Conservation (phyloP, 1,140 invertebrate species). For the Heliconius congener region DNA sequence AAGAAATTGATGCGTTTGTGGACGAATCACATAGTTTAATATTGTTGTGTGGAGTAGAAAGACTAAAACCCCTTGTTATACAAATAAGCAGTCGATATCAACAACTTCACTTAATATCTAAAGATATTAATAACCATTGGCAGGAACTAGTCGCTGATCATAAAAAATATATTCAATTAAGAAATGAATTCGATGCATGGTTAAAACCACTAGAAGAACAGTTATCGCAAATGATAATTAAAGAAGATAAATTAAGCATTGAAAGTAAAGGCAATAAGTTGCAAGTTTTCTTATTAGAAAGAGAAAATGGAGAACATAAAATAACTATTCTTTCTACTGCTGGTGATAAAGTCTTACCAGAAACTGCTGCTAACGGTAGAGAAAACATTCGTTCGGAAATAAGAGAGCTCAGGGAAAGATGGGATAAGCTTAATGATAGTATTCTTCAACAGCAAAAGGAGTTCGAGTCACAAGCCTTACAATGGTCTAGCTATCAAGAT, state of each 20-base stretch:
- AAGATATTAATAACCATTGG: slow-evolving; percentile 94
- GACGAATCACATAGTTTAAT: slow-evolving; percentile 94
- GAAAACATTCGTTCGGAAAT: slow-evolving; percentile 93
- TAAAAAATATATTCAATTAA: slow-evolving; percentile 89
- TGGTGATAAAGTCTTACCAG: slow-evolving; percentile 93
- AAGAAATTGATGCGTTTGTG: slow-evolving; percentile 92
- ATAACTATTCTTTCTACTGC: slow-evolving; percentile 87
- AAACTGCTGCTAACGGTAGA: slow-evolving; percentile 94
- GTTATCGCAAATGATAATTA: slow-evolving; percentile 84
- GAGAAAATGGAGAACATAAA: slow-evolving; percentile 91
- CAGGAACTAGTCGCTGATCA: slow-evolving; percentile 93
- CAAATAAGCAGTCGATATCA: slow-evolving; percentile 96
- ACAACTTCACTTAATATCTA: slow-evolving; percentile 89
- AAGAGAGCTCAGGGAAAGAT: slow-evolving; percentile 88
- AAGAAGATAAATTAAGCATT: slow-evolving; percentile 83
- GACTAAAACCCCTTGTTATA: slow-evolving; percentile 92
- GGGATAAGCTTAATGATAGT: slow-evolving; percentile 91
- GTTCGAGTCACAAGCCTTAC: slow-evolving; percentile 91
- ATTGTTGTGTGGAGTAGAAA: slow-evolving; percentile 91
- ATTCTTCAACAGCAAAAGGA: slow-evolving; percentile 91
- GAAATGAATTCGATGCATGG: slow-evolving; percentile 89
- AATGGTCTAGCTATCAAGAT: slow-evolving; percentile 93
- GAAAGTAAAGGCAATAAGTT: slow-evolving; percentile 83
- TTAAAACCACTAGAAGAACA: slow-evolving; percentile 89
- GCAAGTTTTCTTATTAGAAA: slow-evolving; percentile 90